Evolutionary conservation across 2,113 vertebrate genomes (phyloP), one percentile per base, ranked within the genome.

Genomic region (Mormoops blainvillei): DNA sequence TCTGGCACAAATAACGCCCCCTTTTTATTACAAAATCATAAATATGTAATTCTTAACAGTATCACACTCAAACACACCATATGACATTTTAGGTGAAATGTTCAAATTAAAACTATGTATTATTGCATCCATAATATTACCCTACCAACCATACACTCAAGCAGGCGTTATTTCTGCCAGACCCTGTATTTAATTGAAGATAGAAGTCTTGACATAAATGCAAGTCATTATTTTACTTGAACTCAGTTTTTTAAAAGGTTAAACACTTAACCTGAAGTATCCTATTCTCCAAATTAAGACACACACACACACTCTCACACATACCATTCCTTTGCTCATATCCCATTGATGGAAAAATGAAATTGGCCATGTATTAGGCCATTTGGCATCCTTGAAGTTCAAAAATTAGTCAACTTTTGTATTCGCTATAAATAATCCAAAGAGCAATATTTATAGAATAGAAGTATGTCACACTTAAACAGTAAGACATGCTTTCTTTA

Each of bases 181-280:
- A 61, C 58, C 58, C 58, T 61, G 58, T 28, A 43, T 73, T 90
- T 89, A 94, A 81, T 88, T 95, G 78, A 89, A 73, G 22, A 61
- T 83, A 18, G 11, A 91, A 80, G 36, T 85, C 15, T 95, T 88
- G 36, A 77, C 48, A 89, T 94, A 82, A 96, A 45, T 88, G 2
- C 76, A 93, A 89, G 67, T 86, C 61, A 61, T 54, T 96, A 63
- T 92, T 95, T 92, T 94, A 68, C 94, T 89, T 96, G 41, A 96
- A 87, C 33, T 28, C 65, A 86, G 0, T 88, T 91, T 93, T 70
- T 91, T 90, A 31, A 87, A 95, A 87, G 13, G 0, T 81, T 96
- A 91, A 74, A 52, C 19, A 58, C 22, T 87, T 93, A 71, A 71
- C 41, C 20, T 43, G 14, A 82, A 43, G 16, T 50, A 76, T 85